Percentiles rank a stretch among this genome's conserved stretches.
Conservation (phyloP, 2,113 vertebrate genomes). For the Odontophorus gujanensis region DNA sequence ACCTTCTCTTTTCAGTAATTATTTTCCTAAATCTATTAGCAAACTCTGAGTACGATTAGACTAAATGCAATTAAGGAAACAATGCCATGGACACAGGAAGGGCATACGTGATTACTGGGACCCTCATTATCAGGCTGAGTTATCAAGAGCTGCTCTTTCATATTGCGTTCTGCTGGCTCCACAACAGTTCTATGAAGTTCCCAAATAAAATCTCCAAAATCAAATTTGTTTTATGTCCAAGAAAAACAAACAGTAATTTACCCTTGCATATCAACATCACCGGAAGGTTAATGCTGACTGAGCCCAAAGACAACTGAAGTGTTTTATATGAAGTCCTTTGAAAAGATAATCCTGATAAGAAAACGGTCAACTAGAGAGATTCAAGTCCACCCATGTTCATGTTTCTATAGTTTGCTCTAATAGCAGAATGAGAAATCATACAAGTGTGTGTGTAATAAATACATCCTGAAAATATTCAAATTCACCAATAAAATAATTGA, state of each 20-base stretch:
- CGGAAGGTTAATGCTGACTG: neutral
- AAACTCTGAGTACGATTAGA: conserved; percentile 14
- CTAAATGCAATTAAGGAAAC: neutral
- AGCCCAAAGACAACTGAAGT: neutral
- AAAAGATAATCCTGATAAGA: neutral
- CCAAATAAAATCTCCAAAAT: neutral
- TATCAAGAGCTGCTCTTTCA: neutral
- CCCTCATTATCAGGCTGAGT: neutral
- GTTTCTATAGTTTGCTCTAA: neutral
- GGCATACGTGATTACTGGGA: neutral
- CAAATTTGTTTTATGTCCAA: neutral
- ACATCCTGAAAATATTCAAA: neutral
- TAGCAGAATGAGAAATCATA: neutral
- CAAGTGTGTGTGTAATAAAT: neutral
- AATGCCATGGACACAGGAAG: neutral
- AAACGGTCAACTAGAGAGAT: neutral
- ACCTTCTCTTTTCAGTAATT: neutral
- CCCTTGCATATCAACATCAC: neutral
- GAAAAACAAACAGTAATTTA: neutral
- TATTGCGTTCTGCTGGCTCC: neutral
- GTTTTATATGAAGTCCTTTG: neutral
- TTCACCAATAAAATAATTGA: neutral
- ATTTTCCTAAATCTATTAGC: conserved; percentile 15
- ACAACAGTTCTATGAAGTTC: neutral
- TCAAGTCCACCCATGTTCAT: neutral